Evolutionary conservation across 2,113 vertebrate genomes (phyloP), one percentile per base, ranked within the genome.

Genomic region (Nothobranchius kuhntae): DNA sequence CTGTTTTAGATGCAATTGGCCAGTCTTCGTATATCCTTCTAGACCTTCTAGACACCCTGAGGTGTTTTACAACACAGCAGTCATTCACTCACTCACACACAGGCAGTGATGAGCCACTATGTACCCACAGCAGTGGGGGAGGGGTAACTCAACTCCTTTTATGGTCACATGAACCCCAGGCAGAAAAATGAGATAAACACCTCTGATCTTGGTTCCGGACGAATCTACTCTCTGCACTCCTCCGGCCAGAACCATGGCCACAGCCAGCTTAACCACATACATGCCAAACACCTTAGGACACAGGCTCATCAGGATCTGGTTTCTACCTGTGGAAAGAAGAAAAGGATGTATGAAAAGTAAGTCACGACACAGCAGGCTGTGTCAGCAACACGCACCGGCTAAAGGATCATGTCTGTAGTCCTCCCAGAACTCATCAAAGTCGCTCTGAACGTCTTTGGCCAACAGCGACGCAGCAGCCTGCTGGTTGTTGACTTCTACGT

Each of bases 251-350:
- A 98, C 95, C 95, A 99, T 93, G 40, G 95, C 95, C 65, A 99
- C 95, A 1, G 97, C 95, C 77, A 99, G 63, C 88, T 99, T 99
- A 57, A 99, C 93, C 53, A 97, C 88, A 80, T 97, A 99, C 93
- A 99, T 92, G 12, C 98, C 96, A 87, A 97, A 99, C 2, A 99
- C 94, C 89, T 99, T 96, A 40, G 97, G 96, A 70, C 98, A 99
- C 45, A 99, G 87, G 66, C 96, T 98, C 71, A 94, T 89, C 92
- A 99, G 65, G 84, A 98, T 96, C 85, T 95, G 93, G 88, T 98
- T 96, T 84, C 97, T 93, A 46, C 96, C 98, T 99, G n/a, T 9
- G 68, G 36, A 82, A 81, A 60, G 55, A 65, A 9, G 15, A 6
- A 45, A 26, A 61, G 26, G 11, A 30, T 10, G 13, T 14, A 36